These are phyloP conservation scores for Rotaria sp. DNA, from an alignment of 2,888 invertebrate genomes.

Conservation along the genomic window DNA sequence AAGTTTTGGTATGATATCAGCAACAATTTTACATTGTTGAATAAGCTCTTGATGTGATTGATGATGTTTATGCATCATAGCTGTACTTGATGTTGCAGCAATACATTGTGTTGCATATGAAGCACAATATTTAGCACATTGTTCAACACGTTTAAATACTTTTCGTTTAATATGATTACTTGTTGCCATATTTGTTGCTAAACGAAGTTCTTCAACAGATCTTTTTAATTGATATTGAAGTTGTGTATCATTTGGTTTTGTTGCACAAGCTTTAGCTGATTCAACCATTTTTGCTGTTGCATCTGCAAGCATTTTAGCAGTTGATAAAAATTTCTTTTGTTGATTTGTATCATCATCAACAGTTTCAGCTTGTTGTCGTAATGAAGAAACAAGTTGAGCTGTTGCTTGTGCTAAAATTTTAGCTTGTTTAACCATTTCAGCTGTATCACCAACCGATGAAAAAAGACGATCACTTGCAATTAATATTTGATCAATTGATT, in stretches of 20 bases:
- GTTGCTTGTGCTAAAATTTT: conserved; percentile 78
- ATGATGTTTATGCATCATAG: conserved; percentile 63
- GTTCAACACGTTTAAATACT: conserved; percentile 64
- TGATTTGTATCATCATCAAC: conserved; percentile 60
- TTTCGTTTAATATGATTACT: conserved; percentile 70
- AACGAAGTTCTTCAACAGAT: conserved; percentile 76
- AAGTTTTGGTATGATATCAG: conserved; percentile 71
- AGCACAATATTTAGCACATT: conserved; percentile 70
- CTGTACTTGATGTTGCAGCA: conserved; percentile 75
- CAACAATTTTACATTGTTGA: conserved; percentile 67
- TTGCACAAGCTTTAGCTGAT: conserved; percentile 84
- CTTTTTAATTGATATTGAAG: conserved; percentile 75
- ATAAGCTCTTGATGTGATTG: conserved; percentile 67
- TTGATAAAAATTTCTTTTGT: conserved; percentile 78
- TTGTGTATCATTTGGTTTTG: conserved; percentile 70
- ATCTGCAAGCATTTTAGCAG: conserved; percentile 84
- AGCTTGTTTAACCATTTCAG: conserved; percentile 88
- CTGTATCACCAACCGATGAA: conserved; percentile 73
- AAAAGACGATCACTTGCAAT: conserved; percentile 79
- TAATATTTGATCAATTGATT: conserved; percentile 79
- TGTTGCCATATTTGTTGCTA: conserved; percentile 76
- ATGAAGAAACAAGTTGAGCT: conserved; percentile 81
- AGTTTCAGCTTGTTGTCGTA: conserved; percentile 77
- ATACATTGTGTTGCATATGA: conserved; percentile 83
- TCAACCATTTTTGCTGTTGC: conserved; percentile 94